These are phyloP conservation scores for Microcebus griseorufus DNA, from an alignment of 2,113 vertebrate genomes.

Conservation along the genomic window DNA sequence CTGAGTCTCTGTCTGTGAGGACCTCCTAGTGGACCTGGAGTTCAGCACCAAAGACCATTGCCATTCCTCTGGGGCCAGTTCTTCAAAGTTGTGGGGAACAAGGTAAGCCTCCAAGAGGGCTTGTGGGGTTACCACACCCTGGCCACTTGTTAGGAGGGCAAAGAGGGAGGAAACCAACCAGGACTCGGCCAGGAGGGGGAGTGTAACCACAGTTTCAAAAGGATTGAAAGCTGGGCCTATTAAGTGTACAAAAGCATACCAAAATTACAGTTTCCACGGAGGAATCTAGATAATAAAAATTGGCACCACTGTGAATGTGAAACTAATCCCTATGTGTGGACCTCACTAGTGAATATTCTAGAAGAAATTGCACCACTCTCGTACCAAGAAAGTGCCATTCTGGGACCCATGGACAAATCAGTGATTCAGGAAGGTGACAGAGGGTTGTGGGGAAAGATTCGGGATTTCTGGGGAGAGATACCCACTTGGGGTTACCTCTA, in stretches of 20 bases:
- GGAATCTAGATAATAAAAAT: neutral
- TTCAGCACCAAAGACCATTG: neutral
- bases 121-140: neutral
- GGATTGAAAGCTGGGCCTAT: neutral
- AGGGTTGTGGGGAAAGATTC: neutral
- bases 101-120: neutral
- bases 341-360: neutral
- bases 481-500: neutral
- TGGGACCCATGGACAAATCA: neutral
- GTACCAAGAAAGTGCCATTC: neutral
- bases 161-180: neutral
- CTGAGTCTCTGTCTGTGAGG: neutral
- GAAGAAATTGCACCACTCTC: neutral
- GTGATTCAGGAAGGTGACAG: neutral
- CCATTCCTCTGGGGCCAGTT: neutral
- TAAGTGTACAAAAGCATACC: neutral
- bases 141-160: neutral
- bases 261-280: neutral
- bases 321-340: neutral
- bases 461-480: neutral
- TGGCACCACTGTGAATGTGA: neutral
- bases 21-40: neutral
- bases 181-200: neutral
- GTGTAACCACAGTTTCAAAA: neutral
- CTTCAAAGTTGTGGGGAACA: neutral